Base-by-base conservation (phyloP, 2,113 vertebrate species). In the Oxygymnocypris stewartii region DNA sequence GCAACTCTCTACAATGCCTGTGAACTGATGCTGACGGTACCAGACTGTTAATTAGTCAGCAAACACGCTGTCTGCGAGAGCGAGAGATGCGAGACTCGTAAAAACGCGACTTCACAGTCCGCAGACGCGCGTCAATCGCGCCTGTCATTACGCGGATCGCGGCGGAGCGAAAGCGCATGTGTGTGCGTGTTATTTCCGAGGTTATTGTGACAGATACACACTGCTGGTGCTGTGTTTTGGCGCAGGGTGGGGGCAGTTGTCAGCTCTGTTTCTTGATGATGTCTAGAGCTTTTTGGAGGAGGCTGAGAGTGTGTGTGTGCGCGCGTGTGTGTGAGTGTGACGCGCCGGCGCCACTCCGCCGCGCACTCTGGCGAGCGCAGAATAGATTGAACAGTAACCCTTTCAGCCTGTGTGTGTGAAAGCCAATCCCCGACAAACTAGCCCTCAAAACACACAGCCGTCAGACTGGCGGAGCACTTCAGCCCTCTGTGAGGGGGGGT, bases 271-370 rank as follows among this genome's bases (percentile, higher is more conserved):
- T 91, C 94, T 93, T 93, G 94, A 94, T 92, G 92, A 95, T 95
- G 95, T 96, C 94, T 95, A 94, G 91, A 92, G 94, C 93, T 94
- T 93, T 94, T 94, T 94, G 94, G 93, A 95, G 95, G 93, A 92
- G 67, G 82, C 49, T 84, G 82, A 54, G 69, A 54, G 81, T 71
- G 44, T 8, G 65, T 76, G 92, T 92, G 67, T 57, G 63, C 2
- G 49, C 42, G 65, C n/a, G 79, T 81, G 92, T 93, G 94, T 93
- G 93, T n/a, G n/a, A n/a, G n/a, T 93, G 92, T 95, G 94, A 94
- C 94, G 95, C 93, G 89, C 90, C 93, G 94, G 95, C 96, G 95
- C 95, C 96, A 96, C 94, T 94, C 92, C 93, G 95, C 95, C 94
- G 94, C 94, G 93, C 94, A 95, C 94, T 82, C 88, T 85, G 83